Evolutionary conservation across 2,888 invertebrate genomes (phyloP), one percentile per base, ranked within the genome.

Genomic region (Leptothorax acervorum): DNA sequence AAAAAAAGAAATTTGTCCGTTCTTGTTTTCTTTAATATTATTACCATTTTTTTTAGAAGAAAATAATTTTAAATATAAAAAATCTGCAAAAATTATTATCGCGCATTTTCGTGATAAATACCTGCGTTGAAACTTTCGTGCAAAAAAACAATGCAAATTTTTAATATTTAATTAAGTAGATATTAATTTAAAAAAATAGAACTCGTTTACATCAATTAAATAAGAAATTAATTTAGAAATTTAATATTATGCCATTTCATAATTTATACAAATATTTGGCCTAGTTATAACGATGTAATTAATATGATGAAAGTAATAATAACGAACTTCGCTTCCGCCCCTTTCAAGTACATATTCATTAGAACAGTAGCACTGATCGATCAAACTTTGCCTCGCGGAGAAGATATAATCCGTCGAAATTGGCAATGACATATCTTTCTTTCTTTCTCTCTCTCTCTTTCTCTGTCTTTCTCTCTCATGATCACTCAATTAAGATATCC

Each of bases 401-500:
- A n/a, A 53, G 15, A 42, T 53, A 11, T 65, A 53, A 76, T n/a
- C 18, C 12, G 48, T 53, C 23, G 12, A 66, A 53, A 76, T 28
- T 65, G 66, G 4, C 28, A 76, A 23, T 53, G 53, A 42, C 66
- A 66, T 62, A 8, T 45, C n/a, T 60, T 15, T 31, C 35, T n/a
- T 35, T 28, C 42, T 65, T 9, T 76, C 15, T 23, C 55, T 62
- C 15, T 75, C 15, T 63, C 15, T 15, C 28, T 23, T 12, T 65
- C 0, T 42, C 12, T 63, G 5, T 42, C 12, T 42, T 42, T 53
- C 18, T 76, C 48, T 66, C 28, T 18, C 60, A 28, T 39, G 28
- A 78, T 42, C 39, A 76, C 12, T 78, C 42, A 68, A 66, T 78
- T 55, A 68, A 78, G 28, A 53, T 55, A 53, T 28, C 31, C 28